Conservation (phyloP, 2,797 vertebrate species). For the Amazona ochrocephala region DNA sequence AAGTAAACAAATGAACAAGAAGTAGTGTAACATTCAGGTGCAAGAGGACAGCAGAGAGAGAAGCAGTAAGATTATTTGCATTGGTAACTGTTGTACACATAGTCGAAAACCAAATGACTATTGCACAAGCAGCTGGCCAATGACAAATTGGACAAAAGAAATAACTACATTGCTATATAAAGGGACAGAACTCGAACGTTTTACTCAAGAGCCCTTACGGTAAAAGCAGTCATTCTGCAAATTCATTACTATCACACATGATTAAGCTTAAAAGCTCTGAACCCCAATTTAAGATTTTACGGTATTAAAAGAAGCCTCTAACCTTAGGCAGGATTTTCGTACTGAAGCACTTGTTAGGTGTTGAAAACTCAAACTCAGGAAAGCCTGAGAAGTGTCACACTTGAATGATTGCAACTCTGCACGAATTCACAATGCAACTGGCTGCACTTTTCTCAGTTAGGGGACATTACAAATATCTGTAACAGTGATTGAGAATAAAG, state of each 20-base stretch:
- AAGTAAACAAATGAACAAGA: background rate
- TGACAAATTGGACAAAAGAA: background rate
- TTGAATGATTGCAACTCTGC: background rate
- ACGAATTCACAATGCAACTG: background rate
- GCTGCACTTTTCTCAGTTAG: background rate
- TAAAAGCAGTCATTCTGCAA: background rate
- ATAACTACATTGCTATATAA: background rate
- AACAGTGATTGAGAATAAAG: constrained; percentile 61
- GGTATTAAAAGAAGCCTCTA: background rate
- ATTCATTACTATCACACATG: background rate
- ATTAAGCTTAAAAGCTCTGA: background rate
- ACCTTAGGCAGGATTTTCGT: background rate
- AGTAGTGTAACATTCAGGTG: background rate
- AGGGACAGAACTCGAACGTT: background rate
- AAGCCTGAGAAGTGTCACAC: background rate
- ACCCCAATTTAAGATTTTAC: background rate
- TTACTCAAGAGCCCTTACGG: background rate
- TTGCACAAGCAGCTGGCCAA: background rate
- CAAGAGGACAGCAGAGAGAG: background rate
- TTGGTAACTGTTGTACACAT: background rate
- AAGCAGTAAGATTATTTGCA: background rate
- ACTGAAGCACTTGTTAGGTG: background rate
- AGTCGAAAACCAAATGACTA: background rate
- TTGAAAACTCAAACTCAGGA: background rate
- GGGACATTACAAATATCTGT: constrained; percentile 34